Evolutionary conservation across 2,888 invertebrate genomes (phyloP).

Genomic region (Leucoptera coffeella): DNA sequence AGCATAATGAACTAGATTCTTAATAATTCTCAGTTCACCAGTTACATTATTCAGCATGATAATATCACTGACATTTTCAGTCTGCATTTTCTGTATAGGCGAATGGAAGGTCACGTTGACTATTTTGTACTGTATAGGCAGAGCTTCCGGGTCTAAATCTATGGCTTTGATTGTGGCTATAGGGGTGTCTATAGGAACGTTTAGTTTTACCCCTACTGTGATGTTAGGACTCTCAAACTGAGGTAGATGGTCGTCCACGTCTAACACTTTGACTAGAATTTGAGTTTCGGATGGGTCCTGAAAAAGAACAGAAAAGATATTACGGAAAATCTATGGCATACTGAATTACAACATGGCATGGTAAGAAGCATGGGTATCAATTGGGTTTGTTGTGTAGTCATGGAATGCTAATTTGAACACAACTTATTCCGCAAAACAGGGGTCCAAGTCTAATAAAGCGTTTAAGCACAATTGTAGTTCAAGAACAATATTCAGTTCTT

Average conservation of each 20-base stretch:
- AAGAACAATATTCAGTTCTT: no score
- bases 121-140: constrained; percentile 58
- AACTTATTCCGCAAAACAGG: no score
- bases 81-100: constrained; percentile 32
- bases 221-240: constrained; percentile 56
- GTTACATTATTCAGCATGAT: constrained; percentile 62
- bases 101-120: constrained; percentile 54
- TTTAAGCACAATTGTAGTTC: no score
- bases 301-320: constrained; percentile 8
- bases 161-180: constrained; percentile 61
- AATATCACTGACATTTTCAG: constrained; percentile 35
- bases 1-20: constrained; percentile 58
- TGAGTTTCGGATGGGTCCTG: constrained; percentile 66
- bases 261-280: constrained; percentile 57
- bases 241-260: constrained; percentile 71
- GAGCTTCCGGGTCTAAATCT: constrained; percentile 63
- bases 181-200: constrained; percentile 66
- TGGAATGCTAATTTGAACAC: no score
- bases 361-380: no score
- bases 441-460: no score
- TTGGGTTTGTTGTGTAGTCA: no score
- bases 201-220: constrained; percentile 67
- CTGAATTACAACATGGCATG: no score
- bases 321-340: no score
- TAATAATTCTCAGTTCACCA: constrained; percentile 65